Conservation (phyloP, 2,113 vertebrate species). For the Coregonus clupeaformis region DNA sequence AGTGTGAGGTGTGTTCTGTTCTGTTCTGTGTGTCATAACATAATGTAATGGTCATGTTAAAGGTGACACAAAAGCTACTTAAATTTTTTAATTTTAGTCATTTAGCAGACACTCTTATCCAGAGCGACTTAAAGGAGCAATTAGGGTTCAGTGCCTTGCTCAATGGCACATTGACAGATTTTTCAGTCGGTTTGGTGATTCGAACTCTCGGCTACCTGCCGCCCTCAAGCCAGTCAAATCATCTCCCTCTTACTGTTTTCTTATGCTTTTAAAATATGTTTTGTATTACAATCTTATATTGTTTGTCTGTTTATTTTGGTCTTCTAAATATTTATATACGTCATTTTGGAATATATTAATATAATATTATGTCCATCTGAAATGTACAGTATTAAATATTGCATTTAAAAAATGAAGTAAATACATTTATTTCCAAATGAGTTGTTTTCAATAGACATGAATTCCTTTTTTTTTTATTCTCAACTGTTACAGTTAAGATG, state of each 20-base stretch:
- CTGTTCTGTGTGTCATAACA: not conserved
- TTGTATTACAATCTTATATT: not conserved
- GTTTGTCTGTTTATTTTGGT: no score
- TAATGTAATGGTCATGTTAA: not conserved
- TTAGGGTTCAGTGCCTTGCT: no score
- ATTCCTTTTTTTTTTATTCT: no score
- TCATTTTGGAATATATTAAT: conserved; percentile 14
- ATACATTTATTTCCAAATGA: not conserved
- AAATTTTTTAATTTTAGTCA: no score
- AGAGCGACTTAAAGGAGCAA: no score
- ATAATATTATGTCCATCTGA: conserved; percentile 15
- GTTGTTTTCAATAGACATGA: no score
- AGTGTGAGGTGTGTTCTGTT: not conserved
- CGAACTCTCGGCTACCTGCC: not conserved
- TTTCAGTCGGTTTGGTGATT: no score
- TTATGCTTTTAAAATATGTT: not conserved
- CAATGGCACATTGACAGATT: no score
- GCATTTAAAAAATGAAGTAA: conserved; percentile 23
- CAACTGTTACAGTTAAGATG: not conserved
- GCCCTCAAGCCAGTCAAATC: conserved; percentile 7
- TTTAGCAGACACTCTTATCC: no score
- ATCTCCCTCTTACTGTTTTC: not conserved
- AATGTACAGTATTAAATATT: not conserved
- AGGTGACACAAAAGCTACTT: not conserved
- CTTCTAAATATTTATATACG: not conserved